Base-by-base conservation (phyloP, 2,797 vertebrate genomes). In the Hafferia zeledoni region DNA sequence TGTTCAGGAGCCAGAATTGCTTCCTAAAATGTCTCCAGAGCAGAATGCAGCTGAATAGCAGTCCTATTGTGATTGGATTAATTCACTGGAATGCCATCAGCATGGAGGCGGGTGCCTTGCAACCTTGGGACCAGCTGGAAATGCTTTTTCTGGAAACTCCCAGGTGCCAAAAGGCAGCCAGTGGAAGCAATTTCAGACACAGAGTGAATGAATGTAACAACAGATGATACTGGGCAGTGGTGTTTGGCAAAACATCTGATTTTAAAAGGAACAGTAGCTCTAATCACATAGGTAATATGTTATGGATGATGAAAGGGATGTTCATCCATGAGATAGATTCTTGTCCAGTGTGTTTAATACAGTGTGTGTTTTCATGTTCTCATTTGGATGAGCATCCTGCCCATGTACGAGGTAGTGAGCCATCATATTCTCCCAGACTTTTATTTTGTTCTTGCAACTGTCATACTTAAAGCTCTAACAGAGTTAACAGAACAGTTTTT, bases 111-210 rank as follows among this genome's bases (percentile, higher is more conserved):
- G 49, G 63, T 91, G 90, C 88, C 74, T 94, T 94, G 90, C 92
- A 95, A 79, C 74, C 74, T 92, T 86, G 87, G 93, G 79, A 93
- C 69, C 94, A 96, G 91, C 85, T 95, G 92, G 77, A 92, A 89
- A 9, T 79, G 61, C 59, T 96, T 96, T 93, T 94, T 79, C 65
- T 94, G 78, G 77, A 95, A 95, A 67, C 37, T 91, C 67, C 30
- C 67, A 90, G 80, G 80, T 96, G 94, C 92, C 88, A 92, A 84
- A 87, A 95, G 56, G 83, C 88, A 95, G 91, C 63, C 80, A 93
- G 83, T 79, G 83, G 77, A 95, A 96, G 69, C 76, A 91, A 93
- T 93, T 92, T 94, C 76, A 94, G 85, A 69, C 56, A 84, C 63
- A 84, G 77, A 93, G 94, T 95, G 91, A 90, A 95, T 89, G 88